Percentiles rank a stretch among this genome's conserved stretches.
These are phyloP conservation scores for Crocallis elinguaria DNA, from an alignment of 2,888 invertebrate genomes.

Conservation along the genomic window DNA sequence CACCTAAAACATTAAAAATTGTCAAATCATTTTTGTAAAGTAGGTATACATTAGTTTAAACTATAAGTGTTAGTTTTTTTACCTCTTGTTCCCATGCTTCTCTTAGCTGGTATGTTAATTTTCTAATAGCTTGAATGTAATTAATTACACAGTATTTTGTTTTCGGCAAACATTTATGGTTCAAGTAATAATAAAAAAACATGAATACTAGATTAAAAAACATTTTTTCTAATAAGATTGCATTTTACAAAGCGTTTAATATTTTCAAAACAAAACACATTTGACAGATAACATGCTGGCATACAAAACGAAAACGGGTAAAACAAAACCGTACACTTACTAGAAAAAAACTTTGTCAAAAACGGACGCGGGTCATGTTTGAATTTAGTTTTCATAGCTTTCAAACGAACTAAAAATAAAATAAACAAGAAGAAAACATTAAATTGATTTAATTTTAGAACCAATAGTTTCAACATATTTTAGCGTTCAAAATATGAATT, in stretches of 20 bases:
- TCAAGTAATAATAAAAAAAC: neutral
- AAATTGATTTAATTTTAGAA: too few species aligned
- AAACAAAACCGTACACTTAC: constrained; percentile 58
- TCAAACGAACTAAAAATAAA: constrained; percentile 60
- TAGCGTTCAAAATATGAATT: too few species aligned
- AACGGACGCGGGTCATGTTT: constrained; percentile 58
- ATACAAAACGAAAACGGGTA: constrained; percentile 30
- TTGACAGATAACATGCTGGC: constrained; percentile 34
- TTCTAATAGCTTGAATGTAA: too few species aligned
- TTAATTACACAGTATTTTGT: too few species aligned
- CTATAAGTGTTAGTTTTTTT: neutral
- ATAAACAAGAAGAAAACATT: constrained; percentile 7
- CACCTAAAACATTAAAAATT: constrained; percentile 58
- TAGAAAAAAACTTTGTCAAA: constrained; percentile 57
- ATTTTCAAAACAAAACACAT: constrained; percentile 6
- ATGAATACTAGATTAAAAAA: neutral
- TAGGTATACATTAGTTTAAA: neutral
- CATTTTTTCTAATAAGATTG: neutral
- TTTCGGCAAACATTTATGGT: too few species aligned
- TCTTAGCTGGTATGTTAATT: too few species aligned
- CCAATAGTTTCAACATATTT: too few species aligned
- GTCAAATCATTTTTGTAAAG: neutral
- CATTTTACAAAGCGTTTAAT: neutral
- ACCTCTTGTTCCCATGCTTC: too few species aligned
- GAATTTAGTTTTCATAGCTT: constrained; percentile 51